Conservation (phyloP, 2,888 invertebrate species). For the Catonia carolina region DNA sequence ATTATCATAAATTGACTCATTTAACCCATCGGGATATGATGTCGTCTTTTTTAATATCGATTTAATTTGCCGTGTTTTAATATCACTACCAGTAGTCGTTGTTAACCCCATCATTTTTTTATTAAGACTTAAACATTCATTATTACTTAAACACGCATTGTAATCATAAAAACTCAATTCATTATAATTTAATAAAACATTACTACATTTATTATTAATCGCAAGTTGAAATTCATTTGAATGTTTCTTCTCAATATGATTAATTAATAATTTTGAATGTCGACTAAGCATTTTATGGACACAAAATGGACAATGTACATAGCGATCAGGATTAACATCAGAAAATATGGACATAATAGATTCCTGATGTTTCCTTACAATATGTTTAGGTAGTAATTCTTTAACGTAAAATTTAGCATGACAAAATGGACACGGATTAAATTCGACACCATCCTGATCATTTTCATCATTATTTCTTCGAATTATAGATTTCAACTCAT, state of each 20-base stretch:
- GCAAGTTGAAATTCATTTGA: conserved; percentile 32
- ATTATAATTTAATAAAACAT: conserved; percentile 25
- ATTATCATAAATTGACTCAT: not conserved
- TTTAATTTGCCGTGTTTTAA: conserved; percentile 5
- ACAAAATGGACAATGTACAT: conserved; percentile 34
- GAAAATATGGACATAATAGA: conserved; percentile 31
- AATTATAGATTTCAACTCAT: conserved; percentile 30
- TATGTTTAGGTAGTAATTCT: conserved; percentile 34
- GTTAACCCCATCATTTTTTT: conserved; percentile 11
- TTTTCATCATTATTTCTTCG: conserved; percentile 21
- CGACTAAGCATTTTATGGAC: conserved; percentile 32
- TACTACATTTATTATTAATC: conserved; percentile 28
- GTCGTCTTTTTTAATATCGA: conserved; percentile 20
- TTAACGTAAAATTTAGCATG: conserved; percentile 34
- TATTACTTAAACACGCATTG: not conserved
- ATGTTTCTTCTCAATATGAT: conserved; percentile 36
- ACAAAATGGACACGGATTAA: conserved; percentile 34
- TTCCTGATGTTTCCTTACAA: conserved; percentile 34
- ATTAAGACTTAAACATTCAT: not conserved
- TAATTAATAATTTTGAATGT: conserved; percentile 33
- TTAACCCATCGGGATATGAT: conserved; percentile 8
- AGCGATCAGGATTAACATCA: conserved; percentile 27
- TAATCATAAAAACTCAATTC: conserved; percentile 26
- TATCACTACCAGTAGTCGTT: not conserved
- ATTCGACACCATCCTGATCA: conserved; percentile 24